A percentile compares a stretch with the other conserved stretches of the same genome.
Evolutionary conservation across 2,113 vertebrate genomes (phyloP).

Genomic region (Barnardius zonarius): DNA sequence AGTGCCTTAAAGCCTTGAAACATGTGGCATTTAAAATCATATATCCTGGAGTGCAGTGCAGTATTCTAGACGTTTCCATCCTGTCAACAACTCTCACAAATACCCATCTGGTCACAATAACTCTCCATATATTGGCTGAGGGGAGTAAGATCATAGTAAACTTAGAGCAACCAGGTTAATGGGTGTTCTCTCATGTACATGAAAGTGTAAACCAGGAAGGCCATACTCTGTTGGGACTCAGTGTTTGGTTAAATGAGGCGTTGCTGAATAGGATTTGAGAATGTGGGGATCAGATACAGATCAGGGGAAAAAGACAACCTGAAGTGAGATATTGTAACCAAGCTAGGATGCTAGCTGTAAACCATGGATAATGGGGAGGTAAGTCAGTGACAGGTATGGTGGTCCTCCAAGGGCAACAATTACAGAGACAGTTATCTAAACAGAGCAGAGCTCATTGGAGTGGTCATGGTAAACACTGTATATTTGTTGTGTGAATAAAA

Average conservation of each 20-base stretch:
- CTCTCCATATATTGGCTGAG: neutral
- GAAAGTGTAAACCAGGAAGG: neutral
- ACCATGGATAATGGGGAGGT: neutral
- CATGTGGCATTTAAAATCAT: rapidly evolving
- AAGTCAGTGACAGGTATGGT: neutral
- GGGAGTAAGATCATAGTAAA: neutral
- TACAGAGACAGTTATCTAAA: neutral
- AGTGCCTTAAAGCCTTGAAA: rapidly evolving
- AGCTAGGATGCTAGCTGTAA: neutral
- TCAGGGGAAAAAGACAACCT: rapidly evolving
- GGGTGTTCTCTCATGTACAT: neutral
- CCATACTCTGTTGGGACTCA: neutral
- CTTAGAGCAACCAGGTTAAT: neutral
- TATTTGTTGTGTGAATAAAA: neutral
- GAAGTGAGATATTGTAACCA: neutral
- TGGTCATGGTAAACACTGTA: neutral
- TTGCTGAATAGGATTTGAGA: neutral
- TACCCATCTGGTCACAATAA: neutral
- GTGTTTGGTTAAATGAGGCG: neutral
- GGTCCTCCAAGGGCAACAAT: neutral
- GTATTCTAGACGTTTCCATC: neutral
- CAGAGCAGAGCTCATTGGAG: rapidly evolving
- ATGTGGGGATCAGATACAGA: neutral
- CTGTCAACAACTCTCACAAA: rapidly evolving
- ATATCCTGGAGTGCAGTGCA: neutral